Evolutionary conservation across 2,888 invertebrate species (phyloP), one percentile per base, ranked within the genome.

Genomic region (Zygogramma bicolorata): DNA sequence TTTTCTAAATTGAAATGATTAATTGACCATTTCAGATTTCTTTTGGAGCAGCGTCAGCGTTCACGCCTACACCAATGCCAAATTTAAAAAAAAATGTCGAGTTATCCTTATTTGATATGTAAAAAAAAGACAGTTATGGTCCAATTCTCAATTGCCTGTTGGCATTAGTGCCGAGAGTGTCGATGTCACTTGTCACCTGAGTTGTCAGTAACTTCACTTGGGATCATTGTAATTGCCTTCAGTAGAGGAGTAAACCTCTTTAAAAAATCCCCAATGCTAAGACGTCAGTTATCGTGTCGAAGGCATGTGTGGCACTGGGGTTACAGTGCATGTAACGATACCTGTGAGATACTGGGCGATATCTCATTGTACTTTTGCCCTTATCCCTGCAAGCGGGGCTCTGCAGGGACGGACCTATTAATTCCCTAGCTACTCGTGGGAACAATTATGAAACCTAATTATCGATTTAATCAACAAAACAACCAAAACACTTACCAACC

Each of bases 361-460:
- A 22, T 73, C 73, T 63, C 65, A 73, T 66, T 73, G 69, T 66
- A 73, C 61, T 46, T 58, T 3, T 18, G 69, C 69, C 71, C 73
- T 69, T 73, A 42, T 65, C 61, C 29, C 66, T 60, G 62, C 62
- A 73, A 34, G 73, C 73, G 73, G 73, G 73, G 73, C 73, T 73
- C 73, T 73, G 73, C 58, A 58, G 73, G 58, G 59, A 68, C 49
- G 34, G 65, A 73, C 73, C 2, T n/a, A n/a, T 61, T 69, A 69
- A 34, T 66, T 73, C 73, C 73, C 73, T 73, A 66, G 73, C 73
- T 73, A 66, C 69, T 73, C 73, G 73, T 73, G 73, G 73, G 73
- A 73, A 49, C 61, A 40, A 73, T 29, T 62, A 73, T 73, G 73
- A 73, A 66, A 38, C 69, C 63, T 34, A 63, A 69, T 38, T 69